Evolutionary conservation across 1,140 invertebrate species (phyloP).

Genomic region (Nasonia longicornis): DNA sequence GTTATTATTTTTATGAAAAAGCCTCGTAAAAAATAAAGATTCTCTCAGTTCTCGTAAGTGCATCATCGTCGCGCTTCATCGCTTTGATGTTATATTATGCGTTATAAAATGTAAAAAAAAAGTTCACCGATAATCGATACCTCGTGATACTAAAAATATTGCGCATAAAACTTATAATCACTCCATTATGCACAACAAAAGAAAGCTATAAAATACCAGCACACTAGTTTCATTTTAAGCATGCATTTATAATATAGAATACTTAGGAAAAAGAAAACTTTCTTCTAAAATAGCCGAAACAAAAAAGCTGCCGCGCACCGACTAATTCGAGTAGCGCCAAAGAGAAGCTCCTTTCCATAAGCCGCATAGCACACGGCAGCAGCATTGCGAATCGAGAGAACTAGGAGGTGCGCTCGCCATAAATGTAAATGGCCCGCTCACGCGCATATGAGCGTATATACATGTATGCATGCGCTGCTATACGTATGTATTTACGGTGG

Average conservation of each 20-base stretch:
- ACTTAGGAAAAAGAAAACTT: background rate
- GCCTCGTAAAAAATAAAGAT: background rate
- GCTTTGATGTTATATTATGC: background rate
- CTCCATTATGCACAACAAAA: background rate
- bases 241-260: too few species aligned
- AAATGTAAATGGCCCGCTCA: constrained; percentile 44
- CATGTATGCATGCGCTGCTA: background rate
- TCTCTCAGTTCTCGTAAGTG: background rate
- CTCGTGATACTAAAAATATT: background rate
- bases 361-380: background rate
- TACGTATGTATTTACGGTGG: background rate
- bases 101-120: background rate
- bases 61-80: background rate
- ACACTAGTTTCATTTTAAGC: background rate
- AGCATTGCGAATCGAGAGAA: constrained; percentile 18
- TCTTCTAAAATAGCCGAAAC: background rate
- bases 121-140: background rate
- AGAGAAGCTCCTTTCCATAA: background rate
- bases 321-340: background rate
- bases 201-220: too few species aligned
- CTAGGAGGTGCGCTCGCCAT: constrained; percentile 15
- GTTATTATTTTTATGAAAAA: background rate
- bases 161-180: background rate
- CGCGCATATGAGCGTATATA: constrained; percentile 2
- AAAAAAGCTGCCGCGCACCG: background rate